These are phyloP conservation scores for Proisotoma minuta DNA, from an alignment of 2,888 invertebrate genomes.

Conservation along the genomic window DNA sequence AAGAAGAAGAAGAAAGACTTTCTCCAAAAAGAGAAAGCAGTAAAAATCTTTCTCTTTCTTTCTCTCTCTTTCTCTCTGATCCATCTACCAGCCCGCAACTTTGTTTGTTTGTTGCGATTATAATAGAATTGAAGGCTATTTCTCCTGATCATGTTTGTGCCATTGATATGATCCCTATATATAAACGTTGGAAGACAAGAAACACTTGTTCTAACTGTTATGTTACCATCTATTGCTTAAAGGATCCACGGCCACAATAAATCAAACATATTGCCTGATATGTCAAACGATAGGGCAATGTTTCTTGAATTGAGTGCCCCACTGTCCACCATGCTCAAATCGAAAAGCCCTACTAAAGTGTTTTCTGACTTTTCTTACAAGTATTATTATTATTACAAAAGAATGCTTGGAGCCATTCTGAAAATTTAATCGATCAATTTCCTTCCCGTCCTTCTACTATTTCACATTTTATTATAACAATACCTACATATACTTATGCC, in stretches of 20 bases:
- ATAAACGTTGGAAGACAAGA: background rate
- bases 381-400: background rate
- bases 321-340: background rate
- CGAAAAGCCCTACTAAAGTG: background rate
- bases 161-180: background rate
- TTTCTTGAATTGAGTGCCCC: constrained; percentile 29
- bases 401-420: background rate
- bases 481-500: background rate
- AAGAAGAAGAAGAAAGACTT: constrained; percentile 13
- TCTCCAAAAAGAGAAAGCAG: constrained; percentile 28
- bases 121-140: constrained; percentile 15
- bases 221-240: constrained; percentile 1
- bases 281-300: constrained; percentile 14
- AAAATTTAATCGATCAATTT: constrained; percentile 2
- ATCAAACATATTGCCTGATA: constrained; percentile 9
- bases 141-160: background rate
- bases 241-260: background rate
- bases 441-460: background rate
- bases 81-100: constrained; percentile 4
- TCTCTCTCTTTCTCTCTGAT: constrained; percentile 4
- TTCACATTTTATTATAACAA: background rate
- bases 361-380: background rate
- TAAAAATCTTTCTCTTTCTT: constrained; percentile 16
- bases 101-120: background rate
- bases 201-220: background rate